These are phyloP conservation scores for Drosophila fungiperda DNA, from an alignment of 2,888 invertebrate species.

Conservation along the genomic window DNA sequence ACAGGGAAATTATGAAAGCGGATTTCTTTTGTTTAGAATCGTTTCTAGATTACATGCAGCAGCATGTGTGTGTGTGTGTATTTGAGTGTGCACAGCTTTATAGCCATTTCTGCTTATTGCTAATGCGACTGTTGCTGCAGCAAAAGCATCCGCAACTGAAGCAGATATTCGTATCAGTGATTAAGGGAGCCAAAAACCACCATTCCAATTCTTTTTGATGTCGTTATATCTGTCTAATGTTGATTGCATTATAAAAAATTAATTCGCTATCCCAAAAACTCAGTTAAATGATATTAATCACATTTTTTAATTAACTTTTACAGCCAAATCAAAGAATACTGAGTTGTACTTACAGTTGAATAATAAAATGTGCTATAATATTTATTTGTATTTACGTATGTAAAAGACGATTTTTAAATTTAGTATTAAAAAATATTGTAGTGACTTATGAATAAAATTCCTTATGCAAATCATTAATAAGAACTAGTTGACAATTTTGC, in stretches of 20 bases:
- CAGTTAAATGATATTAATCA: neutral
- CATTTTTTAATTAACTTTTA: neutral
- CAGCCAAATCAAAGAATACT: neutral
- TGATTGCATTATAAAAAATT: constrained; percentile 66
- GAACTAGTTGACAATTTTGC: neutral
- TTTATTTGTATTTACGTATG: neutral
- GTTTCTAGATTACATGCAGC: constrained; percentile 78
- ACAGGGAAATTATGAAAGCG: constrained; percentile 81
- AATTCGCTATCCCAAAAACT: constrained; percentile 35
- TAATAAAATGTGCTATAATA: too few relatives aligned
- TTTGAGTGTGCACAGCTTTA: constrained; percentile 55
- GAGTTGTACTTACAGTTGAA: neutral
- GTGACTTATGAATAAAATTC: neutral
- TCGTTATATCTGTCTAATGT: constrained; percentile 46
- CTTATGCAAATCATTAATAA: neutral
- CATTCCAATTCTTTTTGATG: constrained; percentile 20
- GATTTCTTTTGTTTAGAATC: constrained; percentile 81
- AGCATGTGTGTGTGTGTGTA: constrained; percentile 9
- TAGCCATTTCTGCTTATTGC: constrained; percentile 73
- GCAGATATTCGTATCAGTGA: constrained; percentile 33
- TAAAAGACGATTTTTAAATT: too few relatives aligned
- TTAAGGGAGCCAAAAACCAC: constrained; percentile 22
- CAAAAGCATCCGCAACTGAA: constrained; percentile 43
- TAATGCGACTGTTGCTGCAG: constrained; percentile 68
- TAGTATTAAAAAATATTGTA: neutral